A percentile compares a stretch with the other conserved stretches of the same genome.
Evolutionary conservation across 2,888 invertebrate species (phyloP).

Genomic region (Leucoptera coffeella): DNA sequence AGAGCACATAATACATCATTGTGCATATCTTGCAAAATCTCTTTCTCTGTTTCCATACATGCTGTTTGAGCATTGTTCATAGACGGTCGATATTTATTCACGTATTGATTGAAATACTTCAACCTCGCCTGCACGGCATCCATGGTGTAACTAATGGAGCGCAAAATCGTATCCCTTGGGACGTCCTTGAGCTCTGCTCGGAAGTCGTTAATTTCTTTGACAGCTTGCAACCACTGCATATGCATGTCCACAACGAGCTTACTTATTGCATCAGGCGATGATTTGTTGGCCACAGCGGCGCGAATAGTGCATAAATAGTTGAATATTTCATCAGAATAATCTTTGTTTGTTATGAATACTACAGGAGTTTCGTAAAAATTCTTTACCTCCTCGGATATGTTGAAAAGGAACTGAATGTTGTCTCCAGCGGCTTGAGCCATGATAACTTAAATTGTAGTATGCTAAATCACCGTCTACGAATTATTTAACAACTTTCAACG

Average conservation of each 20-base stretch:
- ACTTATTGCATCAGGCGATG: conserved; percentile 10
- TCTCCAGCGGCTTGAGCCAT: no score
- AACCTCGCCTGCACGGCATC: conserved; percentile 22
- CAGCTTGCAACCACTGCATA: conserved; percentile 27
- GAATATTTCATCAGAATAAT: conserved; percentile 28
- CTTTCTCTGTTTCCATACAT: conserved; percentile 22
- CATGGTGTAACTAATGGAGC: conserved; percentile 26
- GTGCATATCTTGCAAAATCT: conserved; percentile 40
- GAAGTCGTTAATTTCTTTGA: conserved; percentile 25
- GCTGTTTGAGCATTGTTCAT: conserved; percentile 16
- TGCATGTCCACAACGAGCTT: conserved; percentile 30
- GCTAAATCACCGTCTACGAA: no score
- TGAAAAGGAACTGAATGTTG: conserved; percentile 31
- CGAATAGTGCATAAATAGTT: conserved; percentile 23
- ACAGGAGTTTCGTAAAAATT: conserved; percentile 31
- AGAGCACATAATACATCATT: conserved; percentile 17
- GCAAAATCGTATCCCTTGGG: conserved; percentile 18
- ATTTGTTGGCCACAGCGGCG: conserved; percentile 12
- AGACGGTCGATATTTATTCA: conserved; percentile 15
- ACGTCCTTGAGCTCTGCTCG: conserved; percentile 13
- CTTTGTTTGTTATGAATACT: conserved; percentile 24
- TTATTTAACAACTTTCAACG: no score
- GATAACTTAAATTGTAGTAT: no score
- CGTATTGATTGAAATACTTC: conserved; percentile 24
- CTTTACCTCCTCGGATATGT: conserved; percentile 29